A percentile compares a stretch with the other conserved stretches of the same genome.
phyloP scores from a whole-genome alignment of 2,888 invertebrate genomes.

The Eupithecia centaureata region DNA sequence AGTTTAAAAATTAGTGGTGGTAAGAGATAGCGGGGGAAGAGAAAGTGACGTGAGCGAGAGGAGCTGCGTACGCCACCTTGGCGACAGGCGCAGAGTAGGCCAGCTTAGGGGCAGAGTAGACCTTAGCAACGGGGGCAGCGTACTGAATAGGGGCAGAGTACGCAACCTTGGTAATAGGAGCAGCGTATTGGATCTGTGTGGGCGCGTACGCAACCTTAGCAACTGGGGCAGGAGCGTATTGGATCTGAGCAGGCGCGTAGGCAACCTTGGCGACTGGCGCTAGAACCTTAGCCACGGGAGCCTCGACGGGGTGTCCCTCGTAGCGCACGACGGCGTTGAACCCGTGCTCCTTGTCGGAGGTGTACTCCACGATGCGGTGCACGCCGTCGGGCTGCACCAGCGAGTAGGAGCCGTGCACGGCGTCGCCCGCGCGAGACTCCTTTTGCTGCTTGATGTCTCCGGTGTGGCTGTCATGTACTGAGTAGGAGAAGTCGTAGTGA shows the following conservation, averaged over 20 bases:
- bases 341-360: constrained; percentile 71
- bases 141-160: constrained; percentile 33
- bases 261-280: constrained; percentile 54
- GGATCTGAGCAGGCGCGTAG: constrained; percentile 41
- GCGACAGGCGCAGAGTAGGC: constrained; percentile 55
- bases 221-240: constrained; percentile 34
- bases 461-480: constrained; percentile 72
- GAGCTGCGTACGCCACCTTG: constrained; percentile 50
- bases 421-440: constrained; percentile 73
- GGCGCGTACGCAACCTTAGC: constrained; percentile 40
- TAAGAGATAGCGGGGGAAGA: constrained; percentile 71
- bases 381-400: constrained; percentile 78
- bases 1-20: constrained; percentile 61
- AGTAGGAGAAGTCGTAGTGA: constrained; percentile 76
- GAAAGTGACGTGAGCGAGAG: constrained; percentile 64
- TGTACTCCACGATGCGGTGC: constrained; percentile 76
- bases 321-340: constrained; percentile 78
- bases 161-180: constrained; percentile 22
- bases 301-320: constrained; percentile 67
- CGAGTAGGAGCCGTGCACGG: constrained; percentile 77
- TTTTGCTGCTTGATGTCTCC: constrained; percentile 79
- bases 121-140: constrained; percentile 30
- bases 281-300: constrained; percentile 46
- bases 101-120: constrained; percentile 48
- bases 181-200: constrained; percentile 40